Evolutionary conservation across 2,113 vertebrate genomes (phyloP), one percentile per base, ranked within the genome.

Genomic region (Petroica traversi): DNA sequence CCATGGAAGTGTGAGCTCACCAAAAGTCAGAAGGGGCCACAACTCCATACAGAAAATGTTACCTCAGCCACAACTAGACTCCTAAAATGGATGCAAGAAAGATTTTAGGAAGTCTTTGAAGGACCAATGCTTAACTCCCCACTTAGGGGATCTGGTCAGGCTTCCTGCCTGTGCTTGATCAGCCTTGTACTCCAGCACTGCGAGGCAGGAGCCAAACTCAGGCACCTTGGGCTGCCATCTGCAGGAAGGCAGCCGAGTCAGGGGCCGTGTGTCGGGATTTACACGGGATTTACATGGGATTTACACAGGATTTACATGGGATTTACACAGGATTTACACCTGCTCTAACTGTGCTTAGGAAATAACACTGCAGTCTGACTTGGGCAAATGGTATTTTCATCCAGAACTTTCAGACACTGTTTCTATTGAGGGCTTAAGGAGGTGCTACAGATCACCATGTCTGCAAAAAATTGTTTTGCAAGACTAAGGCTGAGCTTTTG

Each of bases 181-280:
- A 4, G 20, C 14, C 25, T 79, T 1, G 13, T 19, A 6, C 55
- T 57, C 8, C 67, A 46, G 29, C 31, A 6, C 3, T 12, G 4
- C 0, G 1, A 28, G 36, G 9, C 14, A 34, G 29, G 13, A 55
- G 51, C 5, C 48, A 40, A 58, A 29, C 28, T n/a, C 36, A 24
- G 19, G 11, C 41, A 26, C 12, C 31, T 36, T 5, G 4, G 29
- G 38, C 55, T 79, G 49, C 23, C 22, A 12, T 3, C 36, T 28
- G 18, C 40, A 64, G 24, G 33, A 51, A 33, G 25, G 63, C 63
- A 57, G n/a, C 25, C 0, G 0, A 36, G 29, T 7, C 43, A 69
- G 23, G 19, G 49, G 10, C 17, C 6, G 0, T 3, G 25, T 1
- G 18, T 28, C 49, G 58, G 29, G 18, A 33, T 83, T 77, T 45